Evolutionary conservation across 2,888 invertebrate species (phyloP).

Genomic region (Spilarctia lutea): DNA sequence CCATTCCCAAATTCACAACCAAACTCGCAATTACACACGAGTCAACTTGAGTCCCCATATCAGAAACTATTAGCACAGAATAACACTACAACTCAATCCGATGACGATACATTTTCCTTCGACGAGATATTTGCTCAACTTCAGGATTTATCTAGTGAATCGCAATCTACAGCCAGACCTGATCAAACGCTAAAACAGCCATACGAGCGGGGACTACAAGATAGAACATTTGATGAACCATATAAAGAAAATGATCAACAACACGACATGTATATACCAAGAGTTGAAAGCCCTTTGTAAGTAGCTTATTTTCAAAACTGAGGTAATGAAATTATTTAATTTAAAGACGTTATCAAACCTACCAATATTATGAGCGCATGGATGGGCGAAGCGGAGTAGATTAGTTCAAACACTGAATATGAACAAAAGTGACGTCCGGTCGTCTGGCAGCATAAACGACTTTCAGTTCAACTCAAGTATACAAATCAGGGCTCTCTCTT

Average conservation of each 20-base stretch:
- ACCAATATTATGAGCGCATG: too few relatives aligned
- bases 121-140: constrained; percentile 3
- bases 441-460: not conserved
- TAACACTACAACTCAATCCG: not conserved
- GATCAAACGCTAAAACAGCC: not conserved
- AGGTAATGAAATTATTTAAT: not conserved
- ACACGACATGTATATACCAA: not conserved
- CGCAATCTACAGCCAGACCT: not conserved
- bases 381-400: too few relatives aligned
- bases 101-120: not conserved
- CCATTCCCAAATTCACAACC: not conserved
- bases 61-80: not conserved
- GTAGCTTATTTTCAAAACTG: not conserved
- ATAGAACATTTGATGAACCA: not conserved
- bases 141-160: not conserved
- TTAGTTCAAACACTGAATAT: too few relatives aligned
- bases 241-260: not conserved
- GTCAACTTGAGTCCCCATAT: not conserved
- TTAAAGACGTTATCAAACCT: not conserved
- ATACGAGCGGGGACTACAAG: too few relatives aligned
- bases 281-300: not conserved
- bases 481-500: not conserved
- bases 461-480: not conserved
- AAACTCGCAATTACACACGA: not conserved
- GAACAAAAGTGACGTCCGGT: too few relatives aligned